A percentile compares a stretch with the other conserved stretches of the same genome.
Evolutionary conservation across 2,888 invertebrate genomes (phyloP).

Genomic region (Baronia brevicornis): DNA sequence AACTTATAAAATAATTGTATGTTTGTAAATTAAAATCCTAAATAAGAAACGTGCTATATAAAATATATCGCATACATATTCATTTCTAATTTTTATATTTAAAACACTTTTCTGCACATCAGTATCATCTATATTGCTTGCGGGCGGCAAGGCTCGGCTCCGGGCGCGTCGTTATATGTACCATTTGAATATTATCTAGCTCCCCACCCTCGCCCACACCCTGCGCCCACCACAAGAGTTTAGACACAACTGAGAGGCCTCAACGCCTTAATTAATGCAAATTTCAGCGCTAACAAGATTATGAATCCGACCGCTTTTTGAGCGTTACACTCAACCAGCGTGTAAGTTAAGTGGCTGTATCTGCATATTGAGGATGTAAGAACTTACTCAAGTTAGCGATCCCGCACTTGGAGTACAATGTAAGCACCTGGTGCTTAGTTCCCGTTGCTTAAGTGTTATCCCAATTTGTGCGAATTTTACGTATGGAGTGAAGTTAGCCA

Average conservation of each 20-base stretch:
- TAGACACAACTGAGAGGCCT: constrained; percentile 61
- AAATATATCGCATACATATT: no score
- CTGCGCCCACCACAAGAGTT: constrained; percentile 36
- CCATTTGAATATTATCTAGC: constrained; percentile 76
- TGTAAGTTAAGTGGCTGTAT: constrained; percentile 45
- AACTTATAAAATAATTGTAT: no score
- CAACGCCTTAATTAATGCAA: constrained; percentile 73
- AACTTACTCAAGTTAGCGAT: constrained; percentile 23
- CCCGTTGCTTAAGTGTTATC: constrained; percentile 16
- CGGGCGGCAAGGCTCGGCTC: constrained; percentile 57
- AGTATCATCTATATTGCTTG: constrained; percentile 67
- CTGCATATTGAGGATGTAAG: constrained; percentile 31
- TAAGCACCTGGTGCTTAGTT: constrained; percentile 15
- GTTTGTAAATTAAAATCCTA: no score
- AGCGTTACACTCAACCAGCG: constrained; percentile 48
- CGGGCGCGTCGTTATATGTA: constrained; percentile 70
- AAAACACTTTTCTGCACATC: constrained; percentile 26
- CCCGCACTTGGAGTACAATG: constrained; percentile 17
- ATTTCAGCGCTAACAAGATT: constrained; percentile 76
- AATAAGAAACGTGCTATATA: no score
- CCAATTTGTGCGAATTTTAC: constrained; percentile 12
- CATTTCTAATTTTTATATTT: constrained; percentile 3
- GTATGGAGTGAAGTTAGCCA: constrained; percentile 1
- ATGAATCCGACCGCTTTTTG: constrained; percentile 70
- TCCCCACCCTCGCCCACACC: constrained; percentile 26